Evolutionary conservation across 1,140 invertebrate genomes (phyloP).

Genomic region (Lineus longissimus): DNA sequence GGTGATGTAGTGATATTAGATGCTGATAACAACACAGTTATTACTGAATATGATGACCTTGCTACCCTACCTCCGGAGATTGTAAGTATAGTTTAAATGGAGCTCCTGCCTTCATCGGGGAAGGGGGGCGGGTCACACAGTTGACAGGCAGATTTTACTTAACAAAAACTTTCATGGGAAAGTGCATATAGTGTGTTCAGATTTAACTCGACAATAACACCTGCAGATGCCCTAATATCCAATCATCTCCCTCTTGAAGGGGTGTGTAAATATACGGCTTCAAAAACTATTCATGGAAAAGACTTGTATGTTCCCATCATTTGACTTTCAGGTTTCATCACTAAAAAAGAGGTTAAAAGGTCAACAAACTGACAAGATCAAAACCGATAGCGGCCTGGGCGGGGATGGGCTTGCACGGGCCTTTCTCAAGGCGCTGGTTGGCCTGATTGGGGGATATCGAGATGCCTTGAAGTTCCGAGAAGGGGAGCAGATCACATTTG

Average conservation of each 20-base stretch:
- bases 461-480: constrained; percentile 80
- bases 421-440: constrained; percentile 83
- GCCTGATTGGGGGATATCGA: constrained; percentile 87
- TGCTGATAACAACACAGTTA: constrained; percentile 80
- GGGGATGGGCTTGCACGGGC: constrained; percentile 87
- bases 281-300: no score
- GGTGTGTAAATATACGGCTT: no score
- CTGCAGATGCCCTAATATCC: no score
- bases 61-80: constrained; percentile 75
- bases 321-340: constrained; percentile 43
- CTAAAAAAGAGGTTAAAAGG: constrained; percentile 41
- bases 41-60: constrained; percentile 83
- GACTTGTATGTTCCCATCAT: no score
- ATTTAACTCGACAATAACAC: no score
- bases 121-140: constrained; percentile 7
- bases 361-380: constrained; percentile 33
- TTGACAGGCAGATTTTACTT: no score
- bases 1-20: constrained; percentile 89
- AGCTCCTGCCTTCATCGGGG: neutral
- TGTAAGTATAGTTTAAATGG: constrained; percentile 33
- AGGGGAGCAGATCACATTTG: constrained; percentile 80
- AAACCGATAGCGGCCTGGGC: constrained; percentile 48
- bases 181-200: no score
- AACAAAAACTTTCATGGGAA: no score
- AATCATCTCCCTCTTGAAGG: no score